Base-by-base conservation (phyloP, 2,888 invertebrate genomes). In the Apodemia mormo region DNA sequence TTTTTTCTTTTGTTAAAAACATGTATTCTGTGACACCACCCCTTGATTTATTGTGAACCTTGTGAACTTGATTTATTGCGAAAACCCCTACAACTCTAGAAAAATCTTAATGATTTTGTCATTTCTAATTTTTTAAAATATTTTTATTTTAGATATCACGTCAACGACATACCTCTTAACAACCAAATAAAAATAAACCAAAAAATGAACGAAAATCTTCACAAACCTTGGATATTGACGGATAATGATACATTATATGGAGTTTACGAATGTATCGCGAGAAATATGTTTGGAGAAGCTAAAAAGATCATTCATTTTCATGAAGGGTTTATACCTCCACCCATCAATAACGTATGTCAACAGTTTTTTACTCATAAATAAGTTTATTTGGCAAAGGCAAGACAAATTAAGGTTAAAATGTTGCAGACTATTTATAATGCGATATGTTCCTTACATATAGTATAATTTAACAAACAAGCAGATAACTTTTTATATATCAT, bases 231-330 rank as follows among this genome's bases (percentile, higher is more conserved):
- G 1, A 67, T 89, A 10, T 77, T 75, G 33, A 77, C 85, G 30
- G 78, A 82, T 14, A 77, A 82, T 8, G 79, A 78, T 45, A 79
- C 81, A 22, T 74, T 82, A 1, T 92, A 83, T 66, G 92, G 92
- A 43, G 73, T 76, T 29, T 92, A 87, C 68, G 82, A 82, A 68
- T 92, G 92, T 71, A 76, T 67, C 9, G 90, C 84, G 2, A 76
- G 61, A 8, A 93, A 93, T 69, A 71, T 77, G 5, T 76, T 78
- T 37, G 92, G 92, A 0, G 74, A 77, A 68, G 79, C 80, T 0
- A 79, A 74, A 6, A 92, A 89, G 77, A 71, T 72, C 0, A 81
- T 87, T 33, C 73, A 75, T 12, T 79, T 92, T 6, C 79, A 72
- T 65, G 79, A 87, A 81, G 92, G 86, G 52, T 84, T 82, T 71